Conservation (phyloP, 2,797 vertebrate genomes). For the Parauchenoglanis ngamensis region DNA sequence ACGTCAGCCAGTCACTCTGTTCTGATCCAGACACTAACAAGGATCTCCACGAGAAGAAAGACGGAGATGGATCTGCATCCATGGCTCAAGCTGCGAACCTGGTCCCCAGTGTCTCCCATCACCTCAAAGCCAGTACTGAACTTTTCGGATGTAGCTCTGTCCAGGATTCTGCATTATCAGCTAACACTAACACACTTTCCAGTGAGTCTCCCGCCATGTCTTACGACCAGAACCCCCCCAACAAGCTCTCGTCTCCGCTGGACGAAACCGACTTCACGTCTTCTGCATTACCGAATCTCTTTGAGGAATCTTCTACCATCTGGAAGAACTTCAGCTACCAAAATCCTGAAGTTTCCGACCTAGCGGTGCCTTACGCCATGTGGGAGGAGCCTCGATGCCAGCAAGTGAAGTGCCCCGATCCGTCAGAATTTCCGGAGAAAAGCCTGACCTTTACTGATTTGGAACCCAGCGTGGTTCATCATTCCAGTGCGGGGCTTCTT, state of each 20-base stretch:
- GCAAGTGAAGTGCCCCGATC: slow-evolving; percentile 72
- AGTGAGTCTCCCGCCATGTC: background rate
- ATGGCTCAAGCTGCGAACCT: background rate
- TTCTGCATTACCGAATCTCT: slow-evolving; percentile 56
- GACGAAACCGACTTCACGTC: slow-evolving; percentile 51
- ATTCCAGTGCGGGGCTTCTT: slow-evolving; percentile 9
- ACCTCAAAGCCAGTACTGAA: slow-evolving; percentile 5
- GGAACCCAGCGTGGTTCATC: slow-evolving; percentile 68
- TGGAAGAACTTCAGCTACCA: slow-evolving; percentile 76
- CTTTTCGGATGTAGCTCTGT: background rate
- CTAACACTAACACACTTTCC: background rate
- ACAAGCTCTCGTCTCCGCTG: slow-evolving; percentile 10
- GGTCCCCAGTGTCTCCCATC: background rate
- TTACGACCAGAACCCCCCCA: background rate
- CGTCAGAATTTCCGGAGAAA: slow-evolving; percentile 62
- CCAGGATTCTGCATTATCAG: background rate
- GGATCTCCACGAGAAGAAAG: background rate
- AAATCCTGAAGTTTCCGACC: slow-evolving; percentile 65
- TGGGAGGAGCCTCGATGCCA: slow-evolving; percentile 76
- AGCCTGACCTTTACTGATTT: slow-evolving; percentile 76
- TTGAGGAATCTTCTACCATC: slow-evolving; percentile 65
- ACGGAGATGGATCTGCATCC: background rate
- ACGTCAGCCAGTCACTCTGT: background rate
- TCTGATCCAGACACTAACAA: background rate
- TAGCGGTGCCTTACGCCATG: slow-evolving; percentile 69